Percentiles rank a stretch among this genome's conserved stretches.
Evolutionary conservation across 2,888 invertebrate species (phyloP).

Genomic region (Agrochola litura): DNA sequence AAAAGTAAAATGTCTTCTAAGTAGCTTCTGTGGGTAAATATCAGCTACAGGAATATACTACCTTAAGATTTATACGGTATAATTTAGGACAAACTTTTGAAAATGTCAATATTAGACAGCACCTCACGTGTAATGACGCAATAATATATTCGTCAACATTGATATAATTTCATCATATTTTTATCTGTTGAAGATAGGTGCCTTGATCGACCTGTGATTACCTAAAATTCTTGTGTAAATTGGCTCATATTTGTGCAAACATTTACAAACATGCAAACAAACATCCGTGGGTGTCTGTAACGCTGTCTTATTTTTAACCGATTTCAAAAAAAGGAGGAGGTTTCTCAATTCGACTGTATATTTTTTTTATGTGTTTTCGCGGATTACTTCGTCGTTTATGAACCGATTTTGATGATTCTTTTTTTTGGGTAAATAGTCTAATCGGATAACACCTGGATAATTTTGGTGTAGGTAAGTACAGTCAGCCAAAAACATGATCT

Average conservation of each 20-base stretch:
- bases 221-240: slow-evolving; percentile 12
- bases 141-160: slow-evolving; percentile 7
- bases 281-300: slow-evolving; percentile 3
- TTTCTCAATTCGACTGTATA: too few relatives aligned
- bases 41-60: not conserved
- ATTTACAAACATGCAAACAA: not conserved
- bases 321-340: too few relatives aligned
- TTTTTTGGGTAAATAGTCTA: slow-evolving; percentile 26
- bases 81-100: not conserved
- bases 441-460: slow-evolving; percentile 28
- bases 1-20: not conserved
- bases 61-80: not conserved
- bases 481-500: not conserved
- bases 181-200: slow-evolving; percentile 11
- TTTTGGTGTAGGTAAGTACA: not conserved
- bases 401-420: too few relatives aligned
- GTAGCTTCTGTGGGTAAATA: too few relatives aligned
- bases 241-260: slow-evolving; percentile 30
- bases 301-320: slow-evolving; percentile 5
- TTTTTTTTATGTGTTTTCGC: too few relatives aligned
- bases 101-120: not conserved
- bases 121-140: not conserved
- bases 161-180: slow-evolving; percentile 31
- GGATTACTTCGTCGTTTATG: too few relatives aligned
- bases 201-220: slow-evolving; percentile 1